A percentile compares a stretch with the other conserved stretches of the same genome.
phyloP scores from a whole-genome alignment of 2,888 invertebrate genomes.

The Pheosia gnoma region DNA sequence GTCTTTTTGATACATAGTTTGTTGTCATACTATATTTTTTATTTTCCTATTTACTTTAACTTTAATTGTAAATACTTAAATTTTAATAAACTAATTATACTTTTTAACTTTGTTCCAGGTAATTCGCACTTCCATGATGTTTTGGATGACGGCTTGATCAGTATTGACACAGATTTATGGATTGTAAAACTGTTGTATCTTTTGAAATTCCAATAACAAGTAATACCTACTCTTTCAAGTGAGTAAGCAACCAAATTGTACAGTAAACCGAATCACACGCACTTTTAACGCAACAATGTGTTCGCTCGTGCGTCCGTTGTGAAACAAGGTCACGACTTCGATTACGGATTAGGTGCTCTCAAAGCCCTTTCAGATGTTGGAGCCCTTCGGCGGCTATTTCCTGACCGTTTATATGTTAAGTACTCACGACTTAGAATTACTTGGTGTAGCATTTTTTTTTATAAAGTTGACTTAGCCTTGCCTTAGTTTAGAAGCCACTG shows the following conservation, averaged over 20 bases:
- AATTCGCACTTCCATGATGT: conserved; percentile 28
- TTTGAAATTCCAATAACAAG: too few species aligned
- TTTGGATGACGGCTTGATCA: background rate
- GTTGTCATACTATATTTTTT: too few species aligned
- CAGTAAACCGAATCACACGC: conserved; percentile 50
- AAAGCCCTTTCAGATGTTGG: conserved; percentile 25
- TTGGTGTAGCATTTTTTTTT: background rate
- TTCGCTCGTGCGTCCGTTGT: conserved; percentile 38
- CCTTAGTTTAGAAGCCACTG: too few species aligned
- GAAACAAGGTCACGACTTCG: conserved; percentile 53
- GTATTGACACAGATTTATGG: too few species aligned
- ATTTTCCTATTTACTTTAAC: too few species aligned
- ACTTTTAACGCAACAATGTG: conserved; percentile 52
- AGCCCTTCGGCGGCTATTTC: conserved; percentile 17
- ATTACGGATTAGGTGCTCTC: conserved; percentile 24
- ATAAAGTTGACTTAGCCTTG: too few species aligned
- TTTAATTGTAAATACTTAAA: too few species aligned
- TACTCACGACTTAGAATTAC: conserved; percentile 1
- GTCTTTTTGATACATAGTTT: too few species aligned
- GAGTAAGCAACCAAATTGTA: conserved; percentile 15
- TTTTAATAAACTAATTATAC: too few species aligned
- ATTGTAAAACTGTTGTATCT: too few species aligned
- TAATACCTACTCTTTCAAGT: background rate
- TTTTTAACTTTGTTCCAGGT: conserved; percentile 55
- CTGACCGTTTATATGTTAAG: background rate